Evolutionary conservation across 2,797 vertebrate species (phyloP).

Genomic region (Sylvilagus floridanus): DNA sequence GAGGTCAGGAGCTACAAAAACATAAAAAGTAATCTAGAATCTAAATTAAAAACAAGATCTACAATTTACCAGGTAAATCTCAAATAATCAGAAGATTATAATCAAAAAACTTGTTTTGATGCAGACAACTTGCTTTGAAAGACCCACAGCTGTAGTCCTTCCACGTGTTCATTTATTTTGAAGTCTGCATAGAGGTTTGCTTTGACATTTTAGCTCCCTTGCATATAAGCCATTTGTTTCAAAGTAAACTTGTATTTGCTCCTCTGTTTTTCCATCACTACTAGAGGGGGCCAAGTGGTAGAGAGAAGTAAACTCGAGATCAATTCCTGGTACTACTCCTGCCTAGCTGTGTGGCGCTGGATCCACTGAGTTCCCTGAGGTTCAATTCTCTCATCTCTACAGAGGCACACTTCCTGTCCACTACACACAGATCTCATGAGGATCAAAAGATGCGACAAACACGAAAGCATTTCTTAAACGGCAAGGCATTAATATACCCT

Average conservation of each 20-base stretch:
- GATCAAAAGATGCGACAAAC: slow-evolving; percentile 25
- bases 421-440: slow-evolving; percentile 1
- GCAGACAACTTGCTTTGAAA: slow-evolving; percentile 40
- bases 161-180: neutral
- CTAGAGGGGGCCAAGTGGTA: neutral
- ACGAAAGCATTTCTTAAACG: slow-evolving; percentile 36
- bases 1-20: slow-evolving; percentile 94
- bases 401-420: slow-evolving; percentile 1
- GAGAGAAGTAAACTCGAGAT: neutral
- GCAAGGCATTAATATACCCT: neutral
- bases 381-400: neutral
- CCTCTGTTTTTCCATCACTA: slow-evolving; percentile 29
- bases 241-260: slow-evolving; percentile 37
- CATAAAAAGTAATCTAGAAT: neutral
- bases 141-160: neutral
- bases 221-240: slow-evolving; percentile 22
- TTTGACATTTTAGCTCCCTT: slow-evolving; percentile 50
- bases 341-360: neutral
- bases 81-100: slow-evolving; percentile 23
- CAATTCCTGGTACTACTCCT: neutral
- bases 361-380: neutral
- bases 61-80: slow-evolving; percentile 4
- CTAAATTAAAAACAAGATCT: neutral
- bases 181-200: slow-evolving; percentile 20
- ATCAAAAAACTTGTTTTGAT: slow-evolving; percentile 10